Base-by-base conservation (phyloP, 2,113 vertebrate genomes). In the Lamprotornis superbus region DNA sequence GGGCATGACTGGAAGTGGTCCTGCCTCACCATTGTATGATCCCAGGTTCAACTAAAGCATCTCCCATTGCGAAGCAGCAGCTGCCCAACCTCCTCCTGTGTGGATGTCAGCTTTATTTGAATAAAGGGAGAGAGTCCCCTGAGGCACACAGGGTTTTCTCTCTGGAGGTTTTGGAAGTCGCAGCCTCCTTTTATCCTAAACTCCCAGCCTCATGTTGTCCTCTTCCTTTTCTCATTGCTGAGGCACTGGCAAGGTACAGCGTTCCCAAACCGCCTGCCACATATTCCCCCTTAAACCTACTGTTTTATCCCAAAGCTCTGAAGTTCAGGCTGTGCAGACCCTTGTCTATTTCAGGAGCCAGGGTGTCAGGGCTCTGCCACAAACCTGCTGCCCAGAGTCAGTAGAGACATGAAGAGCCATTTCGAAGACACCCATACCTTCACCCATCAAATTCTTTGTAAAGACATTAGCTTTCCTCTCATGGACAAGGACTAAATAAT, bases 141-240 rank as follows among this genome's bases (percentile, higher is more conserved):
- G 23, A 27, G 33, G 28, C 14, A 5, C 47, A 11, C 10, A 8
- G 27, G 9, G 3, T 33, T 63, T 73, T 55, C 33, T 73, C 25
- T 24, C 39, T 27, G 1, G 0, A 1, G 20, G 16, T 83, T 61
- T 53, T 0, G 0, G 16, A 14, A 47, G 33, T 21, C 0, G 0
- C 33, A 73, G 47, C 47, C 33, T 53, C 22, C 27, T 3, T 22
- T 33, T 2, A 47, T 33, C 22, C 69, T 4, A 1, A 55, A 14
- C 13, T 63, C 22, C 11, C 1, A 0, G 22, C 33, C 0, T 1
- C 28, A 6, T 0, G 1, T 3, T 46, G 22, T 4, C 5, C 4
- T 46, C 27, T 33, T 37, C 57, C 33, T 21, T 37, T 83, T 37
- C 68, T 33, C 47, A 3, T 8, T 33, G 39, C 33, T 37, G 27